Evolutionary conservation across 2,797 vertebrate species (phyloP).

Genomic region (Macropodus opercularis): DNA sequence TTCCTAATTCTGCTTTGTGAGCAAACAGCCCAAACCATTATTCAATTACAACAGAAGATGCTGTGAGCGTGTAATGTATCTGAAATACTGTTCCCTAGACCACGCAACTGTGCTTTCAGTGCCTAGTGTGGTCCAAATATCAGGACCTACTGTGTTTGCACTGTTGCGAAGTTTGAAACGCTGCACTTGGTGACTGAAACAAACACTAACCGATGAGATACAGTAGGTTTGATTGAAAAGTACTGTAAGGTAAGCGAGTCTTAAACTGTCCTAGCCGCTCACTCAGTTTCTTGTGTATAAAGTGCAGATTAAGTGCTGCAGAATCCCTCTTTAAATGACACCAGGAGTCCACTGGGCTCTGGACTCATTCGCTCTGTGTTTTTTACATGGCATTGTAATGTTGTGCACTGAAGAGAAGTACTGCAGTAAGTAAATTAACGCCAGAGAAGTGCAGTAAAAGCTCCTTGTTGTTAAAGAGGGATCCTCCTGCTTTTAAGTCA

Average conservation of each 20-base stretch:
- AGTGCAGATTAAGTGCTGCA: slow-evolving; percentile 48
- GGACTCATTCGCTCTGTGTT: slow-evolving; percentile 8
- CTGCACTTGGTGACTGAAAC: slow-evolving; percentile 73
- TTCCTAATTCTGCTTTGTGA: slow-evolving; percentile 3
- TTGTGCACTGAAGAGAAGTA: no score
- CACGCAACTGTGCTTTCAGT: slow-evolving; percentile 69
- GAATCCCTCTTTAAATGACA: slow-evolving; percentile 79
- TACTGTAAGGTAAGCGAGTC: slow-evolving; percentile 78
- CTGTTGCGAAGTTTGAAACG: slow-evolving; percentile 42
- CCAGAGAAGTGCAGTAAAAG: no score
- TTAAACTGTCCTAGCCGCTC: slow-evolving; percentile 50
- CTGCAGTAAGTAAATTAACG: no score
- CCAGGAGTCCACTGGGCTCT: slow-evolving; percentile 30
- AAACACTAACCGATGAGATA: slow-evolving; percentile 62
- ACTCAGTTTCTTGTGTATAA: slow-evolving; percentile 56
- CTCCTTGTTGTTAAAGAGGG: slow-evolving; percentile 76
- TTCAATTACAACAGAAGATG: slow-evolving; percentile 11
- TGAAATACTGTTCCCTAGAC: slow-evolving; percentile 75
- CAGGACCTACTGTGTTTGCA: slow-evolving; percentile 56
- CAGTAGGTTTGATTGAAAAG: slow-evolving; percentile 70
- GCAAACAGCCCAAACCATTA: slow-evolving; percentile 3
- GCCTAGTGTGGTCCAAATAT: slow-evolving; percentile 72
- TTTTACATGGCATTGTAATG: slow-evolving; percentile 3
- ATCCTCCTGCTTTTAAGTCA: slow-evolving; percentile 55
- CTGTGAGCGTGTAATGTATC: slow-evolving; percentile 65